Base-by-base conservation (phyloP, 92 coral and sea anemone species). In the Porites evermanni region DNA sequence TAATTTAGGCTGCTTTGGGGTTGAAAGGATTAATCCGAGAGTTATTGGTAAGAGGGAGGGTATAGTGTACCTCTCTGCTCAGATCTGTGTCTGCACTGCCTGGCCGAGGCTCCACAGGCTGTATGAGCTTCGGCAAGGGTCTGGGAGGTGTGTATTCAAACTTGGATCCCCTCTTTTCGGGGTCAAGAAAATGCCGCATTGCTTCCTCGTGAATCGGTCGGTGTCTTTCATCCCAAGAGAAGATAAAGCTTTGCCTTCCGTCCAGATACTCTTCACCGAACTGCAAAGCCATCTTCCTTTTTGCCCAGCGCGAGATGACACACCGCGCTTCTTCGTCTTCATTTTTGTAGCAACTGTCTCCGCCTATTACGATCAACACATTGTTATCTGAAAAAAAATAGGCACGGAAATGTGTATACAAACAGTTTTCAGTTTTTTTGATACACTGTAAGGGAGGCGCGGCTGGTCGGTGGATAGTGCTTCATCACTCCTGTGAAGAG, bases 301-400 rank as follows among this genome's bases (percentile, higher is more conserved):
- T 86, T 23, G 81, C 82, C 92, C 92, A 89, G 19, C 92, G 90
- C 32, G 92, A 89, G 26, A 85, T 63, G 17, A 89, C 90, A 59
- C 26, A 29, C 12, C 59, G 21, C 4, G 14, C 68, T 81, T 85
- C 51, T 54, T 89, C 92, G 52, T 89, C 86, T 53, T 89, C 81
- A 64, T 61, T 74, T 14, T 14, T 44, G 82, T 89, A 89, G 29
- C 85, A 23, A 12, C 80, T 84, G 52, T 89, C 92, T 24, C 92
- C 92, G 64, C 92, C 90, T 44, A 89, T 85, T 72, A 89, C 90
- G 32, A 89, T 79, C 67, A 90, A 79, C 12, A 86, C 90, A 67
- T 79, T 87, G 47, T 68, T 68, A 53, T 29, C 93, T 90, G 74
- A 68, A 26, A 10, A 10, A 6, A n/a, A 3, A 21, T 2, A 9